Conservation (phyloP, 2,797 vertebrate genomes). For the Nyctibius grandis region DNA sequence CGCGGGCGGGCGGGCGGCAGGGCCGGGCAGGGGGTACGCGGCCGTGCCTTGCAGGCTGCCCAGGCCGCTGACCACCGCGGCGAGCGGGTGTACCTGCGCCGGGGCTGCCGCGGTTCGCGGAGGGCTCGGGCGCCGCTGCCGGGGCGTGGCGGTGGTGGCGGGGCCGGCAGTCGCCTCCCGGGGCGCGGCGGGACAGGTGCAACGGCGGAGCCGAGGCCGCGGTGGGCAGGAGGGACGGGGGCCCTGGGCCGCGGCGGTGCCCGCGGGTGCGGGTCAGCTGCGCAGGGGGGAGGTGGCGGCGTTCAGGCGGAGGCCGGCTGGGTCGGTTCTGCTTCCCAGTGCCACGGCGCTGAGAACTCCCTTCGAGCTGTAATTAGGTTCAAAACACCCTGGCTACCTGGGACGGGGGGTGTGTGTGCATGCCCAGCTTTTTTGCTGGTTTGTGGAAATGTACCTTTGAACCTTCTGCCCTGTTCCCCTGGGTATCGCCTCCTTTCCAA, state of each 20-base stretch:
- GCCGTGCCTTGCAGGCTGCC: background rate
- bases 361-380: background rate
- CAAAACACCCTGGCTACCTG: accelerated
- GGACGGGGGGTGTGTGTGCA: too few species aligned
- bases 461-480: background rate
- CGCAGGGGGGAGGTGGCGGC: background rate
- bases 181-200: background rate
- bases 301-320: background rate
- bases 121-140: background rate
- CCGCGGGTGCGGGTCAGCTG: background rate
- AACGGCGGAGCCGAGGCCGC: background rate
- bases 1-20: background rate
- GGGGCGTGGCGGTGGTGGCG: background rate
- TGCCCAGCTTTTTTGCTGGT: background rate
- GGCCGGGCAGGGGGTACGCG: background rate
- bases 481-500: background rate
- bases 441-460: background rate
- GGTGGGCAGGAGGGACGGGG: background rate
- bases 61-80: background rate
- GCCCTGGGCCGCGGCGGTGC: background rate
- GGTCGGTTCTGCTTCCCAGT: background rate
- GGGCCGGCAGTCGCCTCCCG: background rate
- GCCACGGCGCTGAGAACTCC: background rate
- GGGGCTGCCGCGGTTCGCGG: background rate
- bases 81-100: background rate